Evolutionary conservation across 1,140 invertebrate species (phyloP).

Genomic region (Venturia canescens): DNA sequence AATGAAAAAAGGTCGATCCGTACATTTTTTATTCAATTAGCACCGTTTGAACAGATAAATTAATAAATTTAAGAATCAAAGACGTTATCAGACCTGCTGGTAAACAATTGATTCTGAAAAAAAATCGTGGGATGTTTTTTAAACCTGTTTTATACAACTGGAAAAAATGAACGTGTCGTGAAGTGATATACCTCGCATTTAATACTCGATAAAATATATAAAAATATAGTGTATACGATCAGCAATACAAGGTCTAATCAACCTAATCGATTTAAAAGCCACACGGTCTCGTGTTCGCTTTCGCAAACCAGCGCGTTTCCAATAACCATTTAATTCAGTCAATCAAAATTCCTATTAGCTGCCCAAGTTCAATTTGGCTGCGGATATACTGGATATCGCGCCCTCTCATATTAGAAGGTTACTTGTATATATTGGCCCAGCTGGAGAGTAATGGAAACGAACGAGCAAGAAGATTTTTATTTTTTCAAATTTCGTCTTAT

Average conservation of each 20-base stretch:
- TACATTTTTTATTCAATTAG: no score
- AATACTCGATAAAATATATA: no score
- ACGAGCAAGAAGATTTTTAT: constrained; percentile 49
- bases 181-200: no score
- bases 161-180: no score
- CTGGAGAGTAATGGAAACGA: constrained; percentile 58
- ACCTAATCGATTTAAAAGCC: constrained; percentile 70
- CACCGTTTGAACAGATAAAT: no score
- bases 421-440: constrained; percentile 69
- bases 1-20: no score
- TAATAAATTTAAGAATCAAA: no score
- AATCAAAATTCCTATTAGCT: constrained; percentile 77
- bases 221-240: not conserved
- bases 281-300: constrained; percentile 26
- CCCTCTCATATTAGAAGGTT: constrained; percentile 69
- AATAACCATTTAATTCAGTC: constrained; percentile 77
- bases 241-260: constrained; percentile 63
- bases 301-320: constrained; percentile 59
- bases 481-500: constrained; percentile 12
- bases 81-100: no score
- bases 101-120: no score
- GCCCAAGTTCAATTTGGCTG: constrained; percentile 70
- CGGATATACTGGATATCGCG: constrained; percentile 69
- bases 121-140: no score
- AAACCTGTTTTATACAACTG: no score